Percentiles rank a stretch among this genome's conserved stretches.
These are phyloP conservation scores for Sphaeramia orbicularis DNA, from an alignment of 2,797 vertebrate species.

Conservation along the genomic window DNA sequence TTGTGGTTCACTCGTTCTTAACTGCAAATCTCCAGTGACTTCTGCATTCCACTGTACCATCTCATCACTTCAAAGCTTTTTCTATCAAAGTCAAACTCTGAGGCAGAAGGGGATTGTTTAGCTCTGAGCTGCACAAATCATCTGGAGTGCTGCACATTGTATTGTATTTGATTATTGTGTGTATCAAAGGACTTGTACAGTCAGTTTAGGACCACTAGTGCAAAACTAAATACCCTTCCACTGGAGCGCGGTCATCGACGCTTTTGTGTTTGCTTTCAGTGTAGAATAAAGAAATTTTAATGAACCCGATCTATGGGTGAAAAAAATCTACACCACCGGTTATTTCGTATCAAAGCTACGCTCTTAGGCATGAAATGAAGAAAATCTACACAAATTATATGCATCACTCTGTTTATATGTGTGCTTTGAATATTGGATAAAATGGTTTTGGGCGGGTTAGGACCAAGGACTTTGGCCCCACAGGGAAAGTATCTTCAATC, in stretches of 20 bases:
- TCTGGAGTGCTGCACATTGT: conserved; percentile 33
- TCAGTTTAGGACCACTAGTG: conserved; percentile 44
- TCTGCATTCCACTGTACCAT: conserved; percentile 26
- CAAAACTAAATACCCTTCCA: conserved; percentile 40
- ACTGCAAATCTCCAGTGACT: conserved; percentile 56
- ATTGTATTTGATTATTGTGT: conserved; percentile 43
- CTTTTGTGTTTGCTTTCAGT: neutral
- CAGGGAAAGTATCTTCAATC: too few relatives aligned
- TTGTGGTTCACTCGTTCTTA: conserved; percentile 64
- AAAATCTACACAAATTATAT: too few relatives aligned
- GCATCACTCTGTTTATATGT: too few relatives aligned
- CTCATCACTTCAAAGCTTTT: conserved; percentile 41
- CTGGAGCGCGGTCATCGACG: conserved; percentile 4
- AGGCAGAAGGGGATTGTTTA: conserved; percentile 41
- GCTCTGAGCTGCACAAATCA: conserved; percentile 38
- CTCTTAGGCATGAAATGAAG: neutral
- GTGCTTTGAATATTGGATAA: too few relatives aligned
- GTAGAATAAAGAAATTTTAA: neutral
- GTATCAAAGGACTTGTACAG: conserved; percentile 36
- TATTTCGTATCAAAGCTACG: neutral
- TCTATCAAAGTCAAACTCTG: conserved; percentile 57
- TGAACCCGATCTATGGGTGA: conserved; percentile 1
- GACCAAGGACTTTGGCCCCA: too few relatives aligned
- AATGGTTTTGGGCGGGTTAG: too few relatives aligned
- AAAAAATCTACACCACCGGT: conserved; percentile 8